phyloP scores from a whole-genome alignment of 2,113 vertebrate genomes.

The Etheostoma cragini region DNA sequence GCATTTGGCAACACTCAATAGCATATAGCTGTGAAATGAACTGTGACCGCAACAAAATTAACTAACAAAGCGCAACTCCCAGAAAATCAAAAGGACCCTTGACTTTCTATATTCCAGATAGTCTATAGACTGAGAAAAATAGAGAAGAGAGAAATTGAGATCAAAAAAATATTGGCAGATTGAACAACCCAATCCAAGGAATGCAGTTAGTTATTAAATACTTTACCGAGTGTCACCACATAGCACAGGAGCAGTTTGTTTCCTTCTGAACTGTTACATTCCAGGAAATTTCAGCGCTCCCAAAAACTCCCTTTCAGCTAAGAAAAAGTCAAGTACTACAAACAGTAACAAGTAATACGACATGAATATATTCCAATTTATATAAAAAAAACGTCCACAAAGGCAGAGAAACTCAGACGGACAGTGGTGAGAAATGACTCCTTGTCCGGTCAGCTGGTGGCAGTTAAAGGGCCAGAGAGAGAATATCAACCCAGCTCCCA shows the following conservation, averaged over 20 bases:
- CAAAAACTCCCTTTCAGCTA: conserved; percentile 24
- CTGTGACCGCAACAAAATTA: conserved; percentile 64
- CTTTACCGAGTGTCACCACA: conserved; percentile 70
- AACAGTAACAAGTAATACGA: conserved; percentile 21
- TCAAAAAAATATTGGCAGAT: conserved; percentile 24
- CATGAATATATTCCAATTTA: conserved; percentile 54
- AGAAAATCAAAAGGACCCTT: conserved; percentile 65
- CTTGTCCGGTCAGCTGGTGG: conserved; percentile 62
- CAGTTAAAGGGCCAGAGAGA: conserved; percentile 68
- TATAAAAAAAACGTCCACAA: conserved; percentile 1
- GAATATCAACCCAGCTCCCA: conserved; percentile 46
- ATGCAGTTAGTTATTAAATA: conserved; percentile 58
- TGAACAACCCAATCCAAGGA: conserved; percentile 24
- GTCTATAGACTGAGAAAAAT: conserved; percentile 28
- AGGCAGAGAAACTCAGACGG: conserved; percentile 34
- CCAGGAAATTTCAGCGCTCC: conserved; percentile 35
- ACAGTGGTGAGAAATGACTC: conserved; percentile 47
- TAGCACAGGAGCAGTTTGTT: conserved; percentile 45
- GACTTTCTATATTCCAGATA: conserved; percentile 41
- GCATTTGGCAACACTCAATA: conserved; percentile 63
- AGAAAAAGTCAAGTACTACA: conserved; percentile 6
- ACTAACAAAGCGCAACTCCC: conserved; percentile 62
- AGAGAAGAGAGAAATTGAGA: conserved; percentile 2
- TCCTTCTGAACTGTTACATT: conserved; percentile 65
- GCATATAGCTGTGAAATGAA: conserved; percentile 71